Evolutionary conservation across 2,888 invertebrate species (phyloP).

Genomic region (Dasypogon diadema): DNA sequence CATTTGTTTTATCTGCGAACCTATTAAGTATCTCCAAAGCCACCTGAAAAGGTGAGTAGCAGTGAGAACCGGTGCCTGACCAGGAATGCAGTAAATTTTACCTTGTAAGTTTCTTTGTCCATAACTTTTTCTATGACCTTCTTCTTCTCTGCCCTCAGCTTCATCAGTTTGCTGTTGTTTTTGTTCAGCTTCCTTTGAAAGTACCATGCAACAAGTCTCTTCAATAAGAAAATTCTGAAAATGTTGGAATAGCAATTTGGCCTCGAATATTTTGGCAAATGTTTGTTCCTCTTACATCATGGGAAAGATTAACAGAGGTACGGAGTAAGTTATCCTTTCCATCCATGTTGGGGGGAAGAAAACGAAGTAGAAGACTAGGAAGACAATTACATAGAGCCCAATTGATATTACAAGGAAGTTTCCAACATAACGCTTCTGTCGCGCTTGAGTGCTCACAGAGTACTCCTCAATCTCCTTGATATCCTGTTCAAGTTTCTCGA

Average conservation of each 20-base stretch:
- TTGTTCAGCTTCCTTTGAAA: conserved; percentile 84
- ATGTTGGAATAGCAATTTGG: neutral
- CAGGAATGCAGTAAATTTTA: too few relatives aligned
- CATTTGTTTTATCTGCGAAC: conserved; percentile 64
- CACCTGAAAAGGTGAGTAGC: conserved; percentile 60
- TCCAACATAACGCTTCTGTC: conserved; percentile 84
- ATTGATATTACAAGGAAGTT: conserved; percentile 80
- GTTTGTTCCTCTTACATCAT: conserved; percentile 91
- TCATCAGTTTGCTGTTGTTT: conserved; percentile 79
- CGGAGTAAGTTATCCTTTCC: conserved; percentile 80
- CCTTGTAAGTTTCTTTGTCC: conserved; percentile 98
- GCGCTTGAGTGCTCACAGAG: conserved; percentile 82
- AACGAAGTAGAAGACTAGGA: conserved; percentile 82
- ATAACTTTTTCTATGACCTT: conserved; percentile 94
- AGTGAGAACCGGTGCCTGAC: too few relatives aligned
- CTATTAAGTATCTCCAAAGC: conserved; percentile 67
- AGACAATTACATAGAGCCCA: conserved; percentile 78
- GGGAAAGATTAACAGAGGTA: conserved; percentile 84
- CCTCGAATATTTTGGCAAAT: too few relatives aligned
- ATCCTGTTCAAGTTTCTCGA: conserved; percentile 82
- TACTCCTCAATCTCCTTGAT: conserved; percentile 85
- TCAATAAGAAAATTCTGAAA: conserved; percentile 80
- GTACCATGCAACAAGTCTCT: conserved; percentile 87
- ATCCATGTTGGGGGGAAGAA: conserved; percentile 82
- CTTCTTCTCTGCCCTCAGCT: conserved; percentile 84